Percentiles rank a stretch among this genome's conserved stretches.
phyloP scores from a whole-genome alignment of 92 coral and sea anemone species.

The Chrysogorgia sp. region DNA sequence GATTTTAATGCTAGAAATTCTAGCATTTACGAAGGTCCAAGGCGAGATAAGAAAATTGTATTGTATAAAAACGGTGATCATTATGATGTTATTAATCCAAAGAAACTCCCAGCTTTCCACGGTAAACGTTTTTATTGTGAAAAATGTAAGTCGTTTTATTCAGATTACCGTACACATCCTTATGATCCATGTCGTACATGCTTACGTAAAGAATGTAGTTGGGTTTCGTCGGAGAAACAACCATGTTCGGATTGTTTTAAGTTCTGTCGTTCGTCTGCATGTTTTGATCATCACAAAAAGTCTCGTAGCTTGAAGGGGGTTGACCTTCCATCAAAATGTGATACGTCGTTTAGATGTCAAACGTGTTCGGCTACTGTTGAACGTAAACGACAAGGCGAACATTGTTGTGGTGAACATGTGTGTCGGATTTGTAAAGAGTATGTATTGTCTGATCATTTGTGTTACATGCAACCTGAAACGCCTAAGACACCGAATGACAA shows the following conservation, averaged over 20 bases:
- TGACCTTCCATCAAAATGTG: background rate
- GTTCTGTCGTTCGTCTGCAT: conserved; percentile 32
- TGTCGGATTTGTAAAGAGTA: conserved; percentile 10
- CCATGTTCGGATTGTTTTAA: conserved; percentile 38
- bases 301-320: background rate
- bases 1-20: background rate
- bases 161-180: background rate
- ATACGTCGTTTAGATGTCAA: conserved; percentile 16
- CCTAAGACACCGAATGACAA: conserved; percentile 13
- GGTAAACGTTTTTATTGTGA: background rate
- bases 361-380: background rate
- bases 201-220: background rate
- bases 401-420: conserved; percentile 20
- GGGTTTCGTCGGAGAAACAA: background rate
- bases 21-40: background rate
- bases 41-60: background rate
- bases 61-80: background rate
- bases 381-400: background rate
- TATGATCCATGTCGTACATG: conserved; percentile 21
- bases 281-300: conserved; percentile 21
- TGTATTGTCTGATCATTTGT: conserved; percentile 17
- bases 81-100: background rate
- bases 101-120: background rate
- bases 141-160: background rate
- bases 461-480: conserved; percentile 19